Evolutionary conservation across 64 coral and sea anemone genomes (phyloP), one percentile per base, ranked within the genome.

Genomic region (Acropora yongei): DNA sequence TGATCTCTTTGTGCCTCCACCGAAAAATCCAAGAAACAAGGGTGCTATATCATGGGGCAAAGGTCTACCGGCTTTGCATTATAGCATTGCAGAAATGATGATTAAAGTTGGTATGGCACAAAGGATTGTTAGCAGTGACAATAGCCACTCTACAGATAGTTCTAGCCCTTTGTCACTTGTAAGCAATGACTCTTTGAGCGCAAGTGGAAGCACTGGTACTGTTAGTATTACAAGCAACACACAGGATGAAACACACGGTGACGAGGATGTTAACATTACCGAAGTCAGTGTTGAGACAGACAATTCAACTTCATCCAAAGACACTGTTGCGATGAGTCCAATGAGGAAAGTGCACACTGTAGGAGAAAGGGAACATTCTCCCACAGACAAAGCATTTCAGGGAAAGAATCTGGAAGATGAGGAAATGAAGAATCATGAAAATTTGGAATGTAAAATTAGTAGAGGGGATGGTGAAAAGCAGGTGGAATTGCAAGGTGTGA

Each of bases 11-110:
- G 78, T 77, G 18, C 63, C 88, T 41, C 79, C 92, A 13, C 17
- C 69, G 11, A 94, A 89, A 65, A 78, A 30, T n/a, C 60, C 61
- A 1, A 47, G 48, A 76, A 2, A 9, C 2, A 84, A 71, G 45
- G 53, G 16, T 45, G 49, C 12, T 41, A 43, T 85, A 6, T 71
- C 61, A 16, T 68, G 57, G 14, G 8, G 1, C 4, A 10, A 67
- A 67, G 82, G 82, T 41, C 49, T 96, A 1, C 95, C 92, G 6
- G 81, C 82, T 44, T 82, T 94, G 58, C 92, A 91, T 76, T 91
- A 74, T 68, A 97, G 95, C 68, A 97, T 97, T 41, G 77, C 92
- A 12, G 77, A 97, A n/a, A 93, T 88, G 66, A 97, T 97, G 95
- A 76, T 97, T 7, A 44, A 79, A 2, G 82, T 87, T 7, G 88